Conservation (phyloP, 2,888 invertebrate species). For the Drosophila testacea region DNA sequence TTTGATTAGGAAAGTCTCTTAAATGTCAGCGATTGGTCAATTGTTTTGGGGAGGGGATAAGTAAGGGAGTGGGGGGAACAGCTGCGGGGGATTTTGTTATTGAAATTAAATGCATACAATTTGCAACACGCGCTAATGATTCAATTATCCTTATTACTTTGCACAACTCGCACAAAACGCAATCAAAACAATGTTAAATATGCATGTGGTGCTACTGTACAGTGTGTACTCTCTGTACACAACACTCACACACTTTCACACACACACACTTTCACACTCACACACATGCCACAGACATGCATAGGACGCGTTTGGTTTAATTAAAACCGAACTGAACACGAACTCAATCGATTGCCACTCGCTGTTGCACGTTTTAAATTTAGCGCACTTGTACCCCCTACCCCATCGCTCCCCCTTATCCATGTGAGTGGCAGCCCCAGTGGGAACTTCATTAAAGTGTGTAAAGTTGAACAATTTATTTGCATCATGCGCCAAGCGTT, state of each 20-base stretch:
- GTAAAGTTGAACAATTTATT: slow-evolving; percentile 73
- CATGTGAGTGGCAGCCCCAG: slow-evolving; percentile 24
- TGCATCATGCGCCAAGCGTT: slow-evolving; percentile 60
- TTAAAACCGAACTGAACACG: slow-evolving; percentile 60
- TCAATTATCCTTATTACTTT: slow-evolving; percentile 74
- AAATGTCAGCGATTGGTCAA: slow-evolving; percentile 24
- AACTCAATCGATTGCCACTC: slow-evolving; percentile 49
- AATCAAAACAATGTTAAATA: slow-evolving; percentile 41
- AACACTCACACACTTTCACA: neutral
- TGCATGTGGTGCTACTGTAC: slow-evolving; percentile 30
- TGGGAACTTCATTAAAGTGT: slow-evolving; percentile 68
- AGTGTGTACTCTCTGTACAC: slow-evolving; percentile 11
- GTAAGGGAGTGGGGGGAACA: neutral
- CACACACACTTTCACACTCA: neutral
- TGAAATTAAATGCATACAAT: slow-evolving; percentile 69
- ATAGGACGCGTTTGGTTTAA: slow-evolving; percentile 55
- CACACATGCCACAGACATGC: slow-evolving; percentile 7
- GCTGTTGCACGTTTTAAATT: slow-evolving; percentile 71
- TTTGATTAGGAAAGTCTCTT: slow-evolving; percentile 58
- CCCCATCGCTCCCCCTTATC: neutral
- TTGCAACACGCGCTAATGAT: slow-evolving; percentile 70
- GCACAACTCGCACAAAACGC: slow-evolving; percentile 20
- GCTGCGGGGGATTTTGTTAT: slow-evolving; percentile 41
- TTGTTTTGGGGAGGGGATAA: neutral
- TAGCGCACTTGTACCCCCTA: slow-evolving; percentile 43